phyloP scores from a whole-genome alignment of 1,140 invertebrate genomes.

The Polypedilum pembai region DNA sequence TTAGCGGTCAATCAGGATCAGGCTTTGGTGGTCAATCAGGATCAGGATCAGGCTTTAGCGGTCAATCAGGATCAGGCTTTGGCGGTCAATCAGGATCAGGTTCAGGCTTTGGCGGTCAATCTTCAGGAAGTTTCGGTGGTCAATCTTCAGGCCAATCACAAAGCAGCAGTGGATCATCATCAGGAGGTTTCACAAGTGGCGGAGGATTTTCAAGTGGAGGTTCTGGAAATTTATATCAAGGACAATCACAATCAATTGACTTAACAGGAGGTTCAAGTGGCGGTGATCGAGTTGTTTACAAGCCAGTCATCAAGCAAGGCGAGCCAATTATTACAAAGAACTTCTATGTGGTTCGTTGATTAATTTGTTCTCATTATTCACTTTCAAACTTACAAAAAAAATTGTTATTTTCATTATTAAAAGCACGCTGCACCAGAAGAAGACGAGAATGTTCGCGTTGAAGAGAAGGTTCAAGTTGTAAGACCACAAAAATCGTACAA shows the following conservation, averaged over 20 bases:
- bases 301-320: slow-evolving; percentile 1
- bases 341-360: slow-evolving; percentile 8
- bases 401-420: neutral
- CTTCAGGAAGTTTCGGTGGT: neutral
- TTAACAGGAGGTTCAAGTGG: too few relatives aligned
- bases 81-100: too few relatives aligned
- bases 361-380: neutral
- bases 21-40: too few relatives aligned
- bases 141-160: neutral
- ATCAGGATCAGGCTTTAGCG: too few relatives aligned
- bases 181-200: neutral
- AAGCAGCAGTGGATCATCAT: too few relatives aligned
- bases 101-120: too few relatives aligned
- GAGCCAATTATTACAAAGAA: slow-evolving; percentile 23
- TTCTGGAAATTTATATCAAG: too few relatives aligned
- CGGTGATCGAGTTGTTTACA: neutral
- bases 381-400: neutral
- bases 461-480: slow-evolving; percentile 29
- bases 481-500: slow-evolving; percentile 70
- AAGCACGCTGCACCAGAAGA: slow-evolving; percentile 23
- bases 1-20: too few relatives aligned
- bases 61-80: too few relatives aligned
- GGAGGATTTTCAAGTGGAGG: neutral
- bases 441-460: slow-evolving; percentile 2
- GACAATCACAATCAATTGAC: too few relatives aligned